phyloP scores from a whole-genome alignment of 2,888 invertebrate species.

The Altica lythri region DNA sequence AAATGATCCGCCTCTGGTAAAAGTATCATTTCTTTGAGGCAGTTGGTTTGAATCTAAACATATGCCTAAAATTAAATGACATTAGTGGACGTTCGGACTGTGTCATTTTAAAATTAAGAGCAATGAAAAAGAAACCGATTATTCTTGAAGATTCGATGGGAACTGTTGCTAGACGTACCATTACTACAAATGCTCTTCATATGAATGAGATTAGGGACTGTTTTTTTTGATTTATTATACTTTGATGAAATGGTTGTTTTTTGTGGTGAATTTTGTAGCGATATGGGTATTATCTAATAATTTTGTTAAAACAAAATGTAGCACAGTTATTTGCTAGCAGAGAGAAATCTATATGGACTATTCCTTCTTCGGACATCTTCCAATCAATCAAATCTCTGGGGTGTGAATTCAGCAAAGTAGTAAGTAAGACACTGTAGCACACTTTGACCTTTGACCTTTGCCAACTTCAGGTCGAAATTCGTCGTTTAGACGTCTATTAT shows the following conservation, averaged over 20 bases:
- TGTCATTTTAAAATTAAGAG: conserved; percentile 48
- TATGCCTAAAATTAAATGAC: conserved; percentile 53
- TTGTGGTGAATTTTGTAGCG: conserved; percentile 4
- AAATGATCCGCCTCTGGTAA: conserved; percentile 13
- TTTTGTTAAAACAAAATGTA: too few species aligned
- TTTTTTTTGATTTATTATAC: conserved; percentile 19
- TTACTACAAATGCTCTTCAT: conserved; percentile 39
- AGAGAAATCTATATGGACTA: too few species aligned
- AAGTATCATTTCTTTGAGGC: conserved; percentile 23
- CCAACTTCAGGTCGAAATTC: too few species aligned
- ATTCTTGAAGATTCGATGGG: conserved; percentile 33
- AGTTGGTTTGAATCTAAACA: conserved; percentile 44
- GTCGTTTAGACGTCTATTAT: too few species aligned
- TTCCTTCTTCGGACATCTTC: too few species aligned
- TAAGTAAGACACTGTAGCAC: too few species aligned
- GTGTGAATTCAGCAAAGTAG: too few species aligned
- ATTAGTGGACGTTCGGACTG: conserved; percentile 47
- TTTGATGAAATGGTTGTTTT: conserved; percentile 21
- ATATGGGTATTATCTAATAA: too few species aligned
- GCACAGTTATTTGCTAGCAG: too few species aligned
- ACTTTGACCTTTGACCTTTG: too few species aligned
- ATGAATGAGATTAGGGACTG: conserved; percentile 19
- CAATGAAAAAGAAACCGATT: conserved; percentile 24
- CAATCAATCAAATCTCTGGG: too few species aligned
- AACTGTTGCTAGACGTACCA: conserved; percentile 36